A percentile compares a stretch with the other conserved stretches of the same genome.
Evolutionary conservation across 2,113 vertebrate species (phyloP).

Genomic region (Corythornis vintsioides): DNA sequence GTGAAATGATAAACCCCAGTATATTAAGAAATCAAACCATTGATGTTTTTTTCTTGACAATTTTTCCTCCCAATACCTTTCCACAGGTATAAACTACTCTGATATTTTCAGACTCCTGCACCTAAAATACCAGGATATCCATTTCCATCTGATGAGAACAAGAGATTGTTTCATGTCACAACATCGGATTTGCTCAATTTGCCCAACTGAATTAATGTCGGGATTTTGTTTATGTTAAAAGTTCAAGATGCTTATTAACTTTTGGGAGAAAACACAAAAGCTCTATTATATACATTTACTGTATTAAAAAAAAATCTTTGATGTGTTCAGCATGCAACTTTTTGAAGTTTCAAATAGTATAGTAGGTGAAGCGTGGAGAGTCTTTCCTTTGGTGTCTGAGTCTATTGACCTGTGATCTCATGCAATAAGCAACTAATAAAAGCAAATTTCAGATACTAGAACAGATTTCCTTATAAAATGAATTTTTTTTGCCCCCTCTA

Average conservation of each 20-base stretch:
- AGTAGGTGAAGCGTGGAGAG: conserved; percentile 34
- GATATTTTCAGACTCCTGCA: neutral
- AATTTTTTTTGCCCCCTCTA: neutral
- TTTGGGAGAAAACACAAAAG: conserved; percentile 65
- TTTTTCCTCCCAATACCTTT: neutral
- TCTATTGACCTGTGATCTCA: conserved; percentile 52
- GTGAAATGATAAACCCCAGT: neutral
- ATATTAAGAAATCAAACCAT: neutral
- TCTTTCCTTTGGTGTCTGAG: conserved; percentile 3
- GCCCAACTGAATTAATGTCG: conserved; percentile 41
- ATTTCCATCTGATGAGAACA: conserved; percentile 36
- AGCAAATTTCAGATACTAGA: conserved; percentile 34
- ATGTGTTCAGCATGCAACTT: conserved; percentile 51
- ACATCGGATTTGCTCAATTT: conserved; percentile 42
- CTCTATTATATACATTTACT: conserved; percentile 59
- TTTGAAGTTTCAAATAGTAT: conserved; percentile 67
- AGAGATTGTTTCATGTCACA: conserved; percentile 59
- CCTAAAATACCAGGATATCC: neutral
- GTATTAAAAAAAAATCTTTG: conserved; percentile 71
- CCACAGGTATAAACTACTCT: neutral
- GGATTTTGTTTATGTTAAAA: conserved; percentile 66
- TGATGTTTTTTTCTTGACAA: neutral
- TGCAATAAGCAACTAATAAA: conserved; percentile 46
- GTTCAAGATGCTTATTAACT: conserved; percentile 74
- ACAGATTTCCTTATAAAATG: conserved; percentile 32